Evolutionary conservation across 2,888 invertebrate genomes (phyloP), one percentile per base, ranked within the genome.

Genomic region (Drosophila anomalata): DNA sequence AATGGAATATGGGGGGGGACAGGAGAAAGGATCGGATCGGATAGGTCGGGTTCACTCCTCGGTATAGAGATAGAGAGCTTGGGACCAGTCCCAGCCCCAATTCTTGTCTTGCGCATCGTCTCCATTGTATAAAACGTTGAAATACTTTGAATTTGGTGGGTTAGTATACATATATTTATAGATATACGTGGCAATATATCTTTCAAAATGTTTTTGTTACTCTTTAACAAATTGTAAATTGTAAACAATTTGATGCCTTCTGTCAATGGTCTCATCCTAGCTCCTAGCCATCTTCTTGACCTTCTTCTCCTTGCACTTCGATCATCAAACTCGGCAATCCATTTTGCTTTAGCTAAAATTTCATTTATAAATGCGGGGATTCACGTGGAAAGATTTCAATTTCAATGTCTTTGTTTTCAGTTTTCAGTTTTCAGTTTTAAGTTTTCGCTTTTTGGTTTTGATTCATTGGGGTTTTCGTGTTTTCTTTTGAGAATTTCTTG

Each of bases 81-180:
- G 44, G 44, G 22, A 44, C 22, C 4, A 12, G 4, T 46, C 22
- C 11, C 55, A 22, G 31, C 20, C 54, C 20, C 44, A 20, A 44
- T 31, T 63, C 26, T 66, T 61, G 42, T 50, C 31, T 54, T 59
- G 77, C 57, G 56, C 52, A 20, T 52, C 41, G 20, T 33, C 52
- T 77, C 58, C 62, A 58, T 58, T 71, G 44, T 86, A 82, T 77
- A 83, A 88, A 87, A 88, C 80, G 63, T 79, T 88, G 89, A 88
- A 85, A 88, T 85, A 88, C 85, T 88, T 87, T 88, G 89, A 88
- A 87, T 84, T 85, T 85, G 85, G 85, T 85, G 85, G 85, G 85
- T 88, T 85, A 88, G 84, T 85, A 85, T 82, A 86, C 86, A 86
- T 83, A 83, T 86, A 88, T 86, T 61, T 60, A 73, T 70, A 70